phyloP scores from a whole-genome alignment of 2,888 invertebrate genomes.

The Allophyes oxyacanthae region DNA sequence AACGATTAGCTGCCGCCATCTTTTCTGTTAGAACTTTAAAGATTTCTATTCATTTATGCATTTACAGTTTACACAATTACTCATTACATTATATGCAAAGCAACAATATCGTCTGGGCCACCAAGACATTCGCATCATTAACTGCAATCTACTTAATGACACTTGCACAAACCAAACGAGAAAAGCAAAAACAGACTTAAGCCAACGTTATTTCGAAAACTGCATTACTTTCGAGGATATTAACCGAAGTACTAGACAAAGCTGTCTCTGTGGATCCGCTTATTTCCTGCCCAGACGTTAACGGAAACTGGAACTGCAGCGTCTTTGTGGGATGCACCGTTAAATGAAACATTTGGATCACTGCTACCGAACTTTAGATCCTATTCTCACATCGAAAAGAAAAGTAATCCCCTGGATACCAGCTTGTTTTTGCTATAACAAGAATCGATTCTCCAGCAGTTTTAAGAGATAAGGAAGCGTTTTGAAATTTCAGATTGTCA shows the following conservation, averaged over 20 bases:
- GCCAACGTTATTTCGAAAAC: conserved; percentile 47
- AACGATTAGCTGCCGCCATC: not conserved
- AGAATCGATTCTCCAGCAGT: conserved; percentile 43
- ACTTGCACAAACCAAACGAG: conserved; percentile 32
- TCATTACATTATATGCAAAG: conserved; percentile 20
- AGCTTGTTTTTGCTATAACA: conserved; percentile 29
- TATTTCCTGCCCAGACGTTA: conserved; percentile 84
- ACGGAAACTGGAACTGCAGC: conserved; percentile 72
- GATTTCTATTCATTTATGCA: conserved; percentile 4
- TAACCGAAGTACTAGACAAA: conserved; percentile 70
- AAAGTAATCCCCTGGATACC: conserved; percentile 31
- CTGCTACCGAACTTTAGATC: conserved; percentile 36
- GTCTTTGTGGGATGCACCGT: conserved; percentile 64
- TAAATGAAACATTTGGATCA: conserved; percentile 53
- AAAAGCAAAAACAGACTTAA: conserved; percentile 37
- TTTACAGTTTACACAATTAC: conserved; percentile 11
- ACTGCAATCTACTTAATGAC: conserved; percentile 45
- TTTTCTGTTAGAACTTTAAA: conserved; percentile 9
- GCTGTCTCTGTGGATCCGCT: conserved; percentile 73
- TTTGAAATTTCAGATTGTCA: conserved; percentile 53
- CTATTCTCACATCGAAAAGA: conserved; percentile 31
- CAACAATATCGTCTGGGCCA: conserved; percentile 35
- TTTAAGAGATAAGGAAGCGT: conserved; percentile 51
- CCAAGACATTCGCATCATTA: conserved; percentile 34
- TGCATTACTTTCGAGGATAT: conserved; percentile 56